Percentiles rank a stretch among this genome's conserved stretches.
phyloP scores from a whole-genome alignment of 2,797 vertebrate genomes.

The Silurus lanzhouensis region DNA sequence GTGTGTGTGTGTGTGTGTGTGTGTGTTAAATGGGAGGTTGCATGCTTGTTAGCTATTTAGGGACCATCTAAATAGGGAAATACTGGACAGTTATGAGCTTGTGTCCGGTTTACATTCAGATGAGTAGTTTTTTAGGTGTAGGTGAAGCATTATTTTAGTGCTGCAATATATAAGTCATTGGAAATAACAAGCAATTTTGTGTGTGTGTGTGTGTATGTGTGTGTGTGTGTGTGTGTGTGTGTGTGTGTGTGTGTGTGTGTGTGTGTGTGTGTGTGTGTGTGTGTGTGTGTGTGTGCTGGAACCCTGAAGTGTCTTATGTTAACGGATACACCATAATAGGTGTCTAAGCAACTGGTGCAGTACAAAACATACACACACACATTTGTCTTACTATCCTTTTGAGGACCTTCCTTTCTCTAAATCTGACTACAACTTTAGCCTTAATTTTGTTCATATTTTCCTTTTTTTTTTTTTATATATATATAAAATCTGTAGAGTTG shows the following conservation, averaged over 20 bases:
- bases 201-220: constrained; percentile 3
- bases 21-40: background rate
- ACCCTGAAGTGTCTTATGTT: constrained; percentile 10
- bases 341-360: constrained; percentile 39
- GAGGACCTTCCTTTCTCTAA: too few relatives aligned
- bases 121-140: background rate
- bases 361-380: background rate
- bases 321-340: constrained; percentile 34
- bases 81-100: constrained; percentile 6
- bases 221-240: background rate
- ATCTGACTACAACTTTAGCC: too few relatives aligned
- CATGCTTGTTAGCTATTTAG: constrained; percentile 10
- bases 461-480: too few relatives aligned
- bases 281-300: background rate
- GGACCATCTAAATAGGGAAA: constrained; percentile 15
- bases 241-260: constrained; percentile 2
- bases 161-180: background rate
- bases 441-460: too few relatives aligned
- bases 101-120: background rate
- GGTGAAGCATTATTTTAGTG: background rate
- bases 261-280: constrained; percentile 7
- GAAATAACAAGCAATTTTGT: background rate
- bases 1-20: background rate
- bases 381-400: too few relatives aligned
- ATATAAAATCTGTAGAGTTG: too few relatives aligned